phyloP scores from a whole-genome alignment of 2,797 vertebrate species.

The Leuciscus waleckii region DNA sequence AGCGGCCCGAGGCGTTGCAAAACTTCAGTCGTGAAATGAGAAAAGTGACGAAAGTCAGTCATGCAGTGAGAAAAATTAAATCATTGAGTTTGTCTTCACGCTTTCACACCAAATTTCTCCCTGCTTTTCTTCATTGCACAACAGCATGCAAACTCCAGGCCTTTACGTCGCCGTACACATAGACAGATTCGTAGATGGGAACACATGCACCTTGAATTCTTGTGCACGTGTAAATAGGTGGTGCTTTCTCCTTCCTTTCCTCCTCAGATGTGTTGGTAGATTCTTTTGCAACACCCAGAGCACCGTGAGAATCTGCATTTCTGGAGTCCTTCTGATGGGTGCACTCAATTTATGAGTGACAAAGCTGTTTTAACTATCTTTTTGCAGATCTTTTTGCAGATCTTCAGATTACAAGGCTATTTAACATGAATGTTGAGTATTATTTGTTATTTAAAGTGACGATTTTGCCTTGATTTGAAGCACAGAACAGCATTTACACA shows the following conservation, averaged over 20 bases:
- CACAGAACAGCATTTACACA: background rate
- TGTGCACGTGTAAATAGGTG: background rate
- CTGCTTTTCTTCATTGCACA: background rate
- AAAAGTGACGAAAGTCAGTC: background rate
- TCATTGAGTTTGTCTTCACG: background rate
- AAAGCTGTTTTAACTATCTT: background rate
- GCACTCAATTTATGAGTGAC: background rate
- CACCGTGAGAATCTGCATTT: background rate
- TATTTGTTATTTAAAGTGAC: background rate
- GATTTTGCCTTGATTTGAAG: background rate
- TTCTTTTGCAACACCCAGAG: background rate
- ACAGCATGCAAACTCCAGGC: background rate
- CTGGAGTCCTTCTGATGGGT: background rate
- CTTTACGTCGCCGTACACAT: background rate
- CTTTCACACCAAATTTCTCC: background rate
- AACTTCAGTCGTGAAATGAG: slow-evolving; percentile 40
- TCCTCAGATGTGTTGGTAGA: background rate
- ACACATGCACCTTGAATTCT: background rate
- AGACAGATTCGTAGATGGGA: background rate
- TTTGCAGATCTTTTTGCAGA: background rate
- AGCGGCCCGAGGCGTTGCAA: slow-evolving; percentile 60
- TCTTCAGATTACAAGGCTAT: background rate
- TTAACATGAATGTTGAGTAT: background rate
- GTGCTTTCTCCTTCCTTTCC: background rate
- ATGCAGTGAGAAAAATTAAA: background rate